phyloP scores from a whole-genome alignment of 2,888 invertebrate genomes.

The Xylocampa areola region DNA sequence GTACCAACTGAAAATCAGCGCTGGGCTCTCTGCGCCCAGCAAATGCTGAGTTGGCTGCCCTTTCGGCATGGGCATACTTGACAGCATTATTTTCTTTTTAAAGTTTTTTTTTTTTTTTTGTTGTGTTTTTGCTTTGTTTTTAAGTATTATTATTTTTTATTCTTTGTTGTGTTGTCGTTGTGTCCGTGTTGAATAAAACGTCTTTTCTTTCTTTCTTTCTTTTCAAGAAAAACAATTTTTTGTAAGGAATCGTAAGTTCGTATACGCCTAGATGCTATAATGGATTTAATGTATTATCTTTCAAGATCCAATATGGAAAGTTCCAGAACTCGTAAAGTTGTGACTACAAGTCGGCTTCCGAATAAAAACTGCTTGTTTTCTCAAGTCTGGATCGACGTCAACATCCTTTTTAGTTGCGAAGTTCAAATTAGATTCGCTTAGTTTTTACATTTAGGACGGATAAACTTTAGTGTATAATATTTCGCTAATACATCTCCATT shows the following conservation, averaged over 20 bases:
- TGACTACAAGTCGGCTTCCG: not conserved
- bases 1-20: too few relatives aligned
- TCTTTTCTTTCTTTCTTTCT: too few relatives aligned
- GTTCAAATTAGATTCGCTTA: constrained; percentile 12
- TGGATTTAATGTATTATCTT: not conserved
- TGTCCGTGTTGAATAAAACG: too few relatives aligned
- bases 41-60: too few relatives aligned
- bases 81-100: too few relatives aligned
- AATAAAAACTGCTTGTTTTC: constrained; percentile 19
- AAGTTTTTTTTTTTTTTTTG: too few relatives aligned
- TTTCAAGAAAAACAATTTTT: constrained; percentile 8
- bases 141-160: too few relatives aligned
- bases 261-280: not conserved
- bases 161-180: too few relatives aligned
- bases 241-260: not conserved
- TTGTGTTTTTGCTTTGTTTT: too few relatives aligned
- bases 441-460: constrained; percentile 13
- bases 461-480: not conserved
- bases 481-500: constrained; percentile 1
- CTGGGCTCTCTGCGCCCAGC: too few relatives aligned
- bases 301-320: constrained; percentile 21
- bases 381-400: constrained; percentile 4
- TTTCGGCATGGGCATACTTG: too few relatives aligned
- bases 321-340: constrained; percentile 13
- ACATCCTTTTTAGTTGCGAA: constrained; percentile 9